phyloP scores from a whole-genome alignment of 2,888 invertebrate genomes.

The Thereva nobilitata region DNA sequence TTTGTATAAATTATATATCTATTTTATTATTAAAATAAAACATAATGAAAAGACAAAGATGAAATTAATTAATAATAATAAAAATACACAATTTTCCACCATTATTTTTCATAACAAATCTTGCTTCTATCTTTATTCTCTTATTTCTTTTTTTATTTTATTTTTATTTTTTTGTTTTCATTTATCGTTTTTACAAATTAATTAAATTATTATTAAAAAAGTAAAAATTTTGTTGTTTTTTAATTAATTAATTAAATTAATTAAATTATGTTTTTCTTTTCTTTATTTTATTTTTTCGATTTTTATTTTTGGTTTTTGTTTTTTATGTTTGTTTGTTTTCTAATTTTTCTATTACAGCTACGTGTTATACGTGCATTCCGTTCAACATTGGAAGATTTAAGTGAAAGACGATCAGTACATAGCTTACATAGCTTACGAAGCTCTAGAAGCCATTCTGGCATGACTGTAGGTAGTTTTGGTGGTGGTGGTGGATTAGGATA shows the following conservation, averaged over 20 bases:
- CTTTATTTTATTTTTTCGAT: conserved; percentile 31
- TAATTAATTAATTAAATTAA: conserved; percentile 26
- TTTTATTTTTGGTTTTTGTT: conserved; percentile 39
- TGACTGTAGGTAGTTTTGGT: conserved; percentile 49
- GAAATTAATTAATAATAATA: neutral
- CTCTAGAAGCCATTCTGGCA: conserved; percentile 70
- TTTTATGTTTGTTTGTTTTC: conserved; percentile 51
- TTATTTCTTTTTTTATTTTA: no score
- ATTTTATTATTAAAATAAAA: neutral
- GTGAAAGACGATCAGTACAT: conserved; percentile 98
- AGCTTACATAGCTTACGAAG: conserved; percentile 93
- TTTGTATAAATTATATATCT: neutral
- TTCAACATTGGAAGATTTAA: conserved; percentile 98
- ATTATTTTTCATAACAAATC: no score
- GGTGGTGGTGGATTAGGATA: conserved; percentile 42
- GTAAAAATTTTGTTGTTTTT: conserved; percentile 32
- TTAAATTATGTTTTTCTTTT: conserved; percentile 39
- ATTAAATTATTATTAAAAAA: neutral
- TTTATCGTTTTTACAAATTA: no score
- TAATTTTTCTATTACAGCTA: conserved; percentile 80
- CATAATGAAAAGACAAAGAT: neutral
- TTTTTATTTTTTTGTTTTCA: no score
- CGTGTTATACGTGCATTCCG: conserved; percentile 99
- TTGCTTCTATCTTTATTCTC: no score
- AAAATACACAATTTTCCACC: no score